phyloP scores from a whole-genome alignment of 2,113 vertebrate species.

The Prinia subflava region DNA sequence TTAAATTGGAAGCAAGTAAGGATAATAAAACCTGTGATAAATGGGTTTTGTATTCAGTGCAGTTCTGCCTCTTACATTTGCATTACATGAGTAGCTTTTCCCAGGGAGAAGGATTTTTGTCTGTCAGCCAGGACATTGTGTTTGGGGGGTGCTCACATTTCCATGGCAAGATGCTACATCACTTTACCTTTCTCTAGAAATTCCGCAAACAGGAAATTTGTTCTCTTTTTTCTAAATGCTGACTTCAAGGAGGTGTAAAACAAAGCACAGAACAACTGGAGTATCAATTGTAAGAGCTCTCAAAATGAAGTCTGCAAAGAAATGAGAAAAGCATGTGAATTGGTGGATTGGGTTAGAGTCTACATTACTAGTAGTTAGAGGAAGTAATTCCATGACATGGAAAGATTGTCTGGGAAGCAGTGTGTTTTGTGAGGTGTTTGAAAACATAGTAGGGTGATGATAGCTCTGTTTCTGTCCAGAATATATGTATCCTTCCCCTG shows the following conservation, averaged over 20 bases:
- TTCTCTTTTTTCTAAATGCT: not conserved
- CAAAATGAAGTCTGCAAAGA: not conserved
- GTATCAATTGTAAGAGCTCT: not conserved
- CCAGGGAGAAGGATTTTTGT: not conserved
- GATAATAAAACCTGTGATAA: not conserved
- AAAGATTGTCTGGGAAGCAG: not conserved
- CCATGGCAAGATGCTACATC: not conserved
- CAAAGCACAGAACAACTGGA: not conserved
- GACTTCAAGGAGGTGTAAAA: not conserved
- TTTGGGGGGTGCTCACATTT: not conserved
- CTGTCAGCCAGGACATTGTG: not conserved
- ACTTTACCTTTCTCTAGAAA: not conserved
- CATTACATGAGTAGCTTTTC: not conserved
- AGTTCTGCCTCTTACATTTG: not conserved
- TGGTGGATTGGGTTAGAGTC: accelerated
- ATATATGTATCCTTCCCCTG: not conserved
- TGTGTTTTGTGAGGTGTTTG: not conserved
- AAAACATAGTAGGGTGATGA: not conserved
- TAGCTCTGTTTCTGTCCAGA: not conserved
- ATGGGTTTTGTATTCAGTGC: not conserved
- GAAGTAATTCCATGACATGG: not conserved
- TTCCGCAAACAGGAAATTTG: not conserved
- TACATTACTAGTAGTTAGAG: not conserved
- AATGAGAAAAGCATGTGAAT: not conserved
- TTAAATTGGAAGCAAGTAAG: not conserved